Evolutionary conservation across 2,113 vertebrate genomes (phyloP).

Genomic region (Lepus americanus): DNA sequence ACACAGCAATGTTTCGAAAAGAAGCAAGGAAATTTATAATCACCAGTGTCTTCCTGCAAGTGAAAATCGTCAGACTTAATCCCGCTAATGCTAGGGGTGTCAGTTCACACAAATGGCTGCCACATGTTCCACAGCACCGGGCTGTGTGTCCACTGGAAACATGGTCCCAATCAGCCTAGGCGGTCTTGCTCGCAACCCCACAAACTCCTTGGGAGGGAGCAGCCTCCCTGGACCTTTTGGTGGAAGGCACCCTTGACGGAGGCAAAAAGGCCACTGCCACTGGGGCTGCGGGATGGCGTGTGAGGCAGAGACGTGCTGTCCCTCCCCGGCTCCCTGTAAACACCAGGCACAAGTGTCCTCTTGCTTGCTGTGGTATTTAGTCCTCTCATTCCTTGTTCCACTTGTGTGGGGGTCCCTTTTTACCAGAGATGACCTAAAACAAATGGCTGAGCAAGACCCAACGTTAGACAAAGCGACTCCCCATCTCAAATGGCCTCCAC

Average conservation of each 20-base stretch:
- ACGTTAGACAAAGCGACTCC: conserved; percentile 51
- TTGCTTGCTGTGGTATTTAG: neutral
- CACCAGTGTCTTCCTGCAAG: conserved; percentile 41
- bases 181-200: neutral
- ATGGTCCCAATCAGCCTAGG: neutral
- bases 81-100: conserved; percentile 38
- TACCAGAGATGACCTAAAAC: conserved; percentile 39
- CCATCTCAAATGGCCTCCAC: conserved; percentile 34
- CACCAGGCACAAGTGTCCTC: neutral
- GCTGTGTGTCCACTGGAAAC: neutral
- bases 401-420: conserved; percentile 39
- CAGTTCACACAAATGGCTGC: conserved; percentile 42
- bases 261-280: too few relatives aligned
- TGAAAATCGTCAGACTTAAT: conserved; percentile 21
- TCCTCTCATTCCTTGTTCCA: conserved; percentile 10
- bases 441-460: conserved; percentile 54
- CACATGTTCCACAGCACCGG: conserved; percentile 28
- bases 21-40: conserved; percentile 38
- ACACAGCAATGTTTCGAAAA: neutral
- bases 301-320: rapidly evolving
- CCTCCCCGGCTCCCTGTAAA: neutral
- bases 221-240: neutral
- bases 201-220: neutral
- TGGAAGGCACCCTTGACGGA: neutral
- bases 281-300: neutral